These are phyloP conservation scores for Atta colombica DNA, from an alignment of 1,140 invertebrate genomes.

Conservation along the genomic window DNA sequence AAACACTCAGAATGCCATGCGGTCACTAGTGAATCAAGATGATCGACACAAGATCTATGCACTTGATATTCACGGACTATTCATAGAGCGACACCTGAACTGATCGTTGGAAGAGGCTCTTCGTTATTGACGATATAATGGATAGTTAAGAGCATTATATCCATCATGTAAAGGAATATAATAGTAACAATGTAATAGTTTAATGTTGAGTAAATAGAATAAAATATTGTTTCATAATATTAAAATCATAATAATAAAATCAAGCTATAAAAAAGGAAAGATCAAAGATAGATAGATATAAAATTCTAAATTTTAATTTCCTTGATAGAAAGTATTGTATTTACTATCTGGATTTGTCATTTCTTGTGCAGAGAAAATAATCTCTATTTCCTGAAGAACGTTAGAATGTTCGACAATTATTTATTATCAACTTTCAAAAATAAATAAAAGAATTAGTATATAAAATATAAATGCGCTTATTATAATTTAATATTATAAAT, in stretches of 20 bases:
- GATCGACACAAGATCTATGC: slow-evolving; percentile 67
- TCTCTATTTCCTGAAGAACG: neutral
- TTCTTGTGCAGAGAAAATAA: neutral
- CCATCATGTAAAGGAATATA: neutral
- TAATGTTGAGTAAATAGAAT: neutral
- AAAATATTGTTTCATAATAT: neutral
- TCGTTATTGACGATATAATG: slow-evolving; percentile 47
- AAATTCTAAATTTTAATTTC: neutral
- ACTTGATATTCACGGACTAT: slow-evolving; percentile 70
- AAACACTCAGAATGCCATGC: slow-evolving; percentile 56
- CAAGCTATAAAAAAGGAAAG: neutral
- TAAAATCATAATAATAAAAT: neutral
- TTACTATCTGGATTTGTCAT: neutral
- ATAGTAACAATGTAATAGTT: neutral
- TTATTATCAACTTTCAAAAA: neutral
- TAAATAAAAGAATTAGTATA: neutral
- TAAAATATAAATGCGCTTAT: neutral
- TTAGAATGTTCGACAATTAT: neutral
- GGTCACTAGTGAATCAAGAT: slow-evolving; percentile 67
- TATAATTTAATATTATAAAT: neutral
- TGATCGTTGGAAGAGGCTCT: slow-evolving; percentile 65
- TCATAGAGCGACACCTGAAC: slow-evolving; percentile 65
- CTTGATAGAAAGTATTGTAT: neutral
- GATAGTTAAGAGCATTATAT: slow-evolving; percentile 56
- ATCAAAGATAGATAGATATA: neutral